Evolutionary conservation across 2,797 vertebrate genomes (phyloP).

Genomic region (Tachyglossus aculeatus): DNA sequence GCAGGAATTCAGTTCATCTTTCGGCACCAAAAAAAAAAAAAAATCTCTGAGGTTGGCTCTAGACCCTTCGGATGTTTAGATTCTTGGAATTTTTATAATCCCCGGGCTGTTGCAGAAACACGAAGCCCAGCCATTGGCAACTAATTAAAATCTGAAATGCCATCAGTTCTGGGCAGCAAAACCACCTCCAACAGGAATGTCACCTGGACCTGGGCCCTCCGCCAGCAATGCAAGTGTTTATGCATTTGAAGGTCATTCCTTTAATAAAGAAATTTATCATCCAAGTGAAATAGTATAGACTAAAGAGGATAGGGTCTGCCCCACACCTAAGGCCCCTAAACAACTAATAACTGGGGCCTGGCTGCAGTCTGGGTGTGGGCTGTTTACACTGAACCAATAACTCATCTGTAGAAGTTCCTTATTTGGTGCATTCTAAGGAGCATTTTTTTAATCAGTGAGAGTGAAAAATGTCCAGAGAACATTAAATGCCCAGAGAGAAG

Average conservation of each 20-base stretch:
- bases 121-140: slow-evolving; percentile 7
- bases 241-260: slow-evolving; percentile 6
- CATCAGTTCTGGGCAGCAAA: neutral
- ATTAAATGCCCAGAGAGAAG: too few relatives aligned
- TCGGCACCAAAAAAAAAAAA: too few relatives aligned
- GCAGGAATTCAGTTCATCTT: slow-evolving; percentile 37
- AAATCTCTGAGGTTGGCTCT: slow-evolving; percentile 38
- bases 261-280: slow-evolving; percentile 9
- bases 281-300: neutral
- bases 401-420: neutral
- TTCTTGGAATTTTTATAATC: slow-evolving; percentile 16
- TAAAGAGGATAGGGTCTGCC: too few relatives aligned
- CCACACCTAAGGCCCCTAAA: too few relatives aligned
- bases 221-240: neutral
- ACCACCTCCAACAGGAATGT: neutral
- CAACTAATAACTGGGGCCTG: too few relatives aligned
- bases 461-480: too few relatives aligned
- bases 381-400: neutral
- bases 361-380: neutral
- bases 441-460: too few relatives aligned
- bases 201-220: neutral
- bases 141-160: slow-evolving; percentile 29
- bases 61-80: slow-evolving; percentile 2
- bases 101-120: neutral
- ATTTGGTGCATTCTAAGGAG: too few relatives aligned